These are phyloP conservation scores for Tachuris rubrigastra DNA, from an alignment of 2,113 vertebrate species.

Conservation along the genomic window DNA sequence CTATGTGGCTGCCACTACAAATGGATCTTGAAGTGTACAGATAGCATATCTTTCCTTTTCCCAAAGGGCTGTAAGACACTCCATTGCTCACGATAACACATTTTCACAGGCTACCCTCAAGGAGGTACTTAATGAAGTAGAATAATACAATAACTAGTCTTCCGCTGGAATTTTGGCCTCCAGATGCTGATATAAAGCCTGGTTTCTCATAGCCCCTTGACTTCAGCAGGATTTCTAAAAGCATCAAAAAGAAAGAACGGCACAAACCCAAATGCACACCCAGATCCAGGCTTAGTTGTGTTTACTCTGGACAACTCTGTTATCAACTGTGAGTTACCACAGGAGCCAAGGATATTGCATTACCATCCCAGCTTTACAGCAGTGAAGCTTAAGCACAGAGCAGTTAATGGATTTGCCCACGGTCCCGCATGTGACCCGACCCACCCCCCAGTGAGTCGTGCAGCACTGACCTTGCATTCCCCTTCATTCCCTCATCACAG, in stretches of 20 bases:
- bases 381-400: slow-evolving; percentile 45
- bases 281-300: slow-evolving; percentile 53
- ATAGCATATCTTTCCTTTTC: not conserved
- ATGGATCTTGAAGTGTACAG: not conserved
- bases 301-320: slow-evolving; percentile 52
- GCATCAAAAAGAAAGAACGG: not conserved
- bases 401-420: slow-evolving; percentile 61
- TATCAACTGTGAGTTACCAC: slow-evolving; percentile 57
- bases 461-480: slow-evolving; percentile 54
- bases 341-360: slow-evolving; percentile 56
- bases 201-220: slow-evolving; percentile 8
- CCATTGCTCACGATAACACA: not conserved
- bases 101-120: slow-evolving; percentile 47
- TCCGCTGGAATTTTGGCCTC: slow-evolving; percentile 22
- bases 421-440: slow-evolving; percentile 1
- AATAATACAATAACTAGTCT: slow-evolving; percentile 25
- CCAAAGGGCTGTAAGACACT: slow-evolving; percentile 10
- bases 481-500: slow-evolving; percentile 64
- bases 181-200: not conserved
- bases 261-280: slow-evolving; percentile 2
- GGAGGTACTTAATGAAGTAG: slow-evolving; percentile 25
- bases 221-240: slow-evolving; percentile 18
- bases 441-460: slow-evolving; percentile 24
- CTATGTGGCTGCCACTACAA: not conserved
- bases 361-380: slow-evolving; percentile 21